phyloP scores from a whole-genome alignment of 2,113 vertebrate genomes.

The Hippocampus barbouri region DNA sequence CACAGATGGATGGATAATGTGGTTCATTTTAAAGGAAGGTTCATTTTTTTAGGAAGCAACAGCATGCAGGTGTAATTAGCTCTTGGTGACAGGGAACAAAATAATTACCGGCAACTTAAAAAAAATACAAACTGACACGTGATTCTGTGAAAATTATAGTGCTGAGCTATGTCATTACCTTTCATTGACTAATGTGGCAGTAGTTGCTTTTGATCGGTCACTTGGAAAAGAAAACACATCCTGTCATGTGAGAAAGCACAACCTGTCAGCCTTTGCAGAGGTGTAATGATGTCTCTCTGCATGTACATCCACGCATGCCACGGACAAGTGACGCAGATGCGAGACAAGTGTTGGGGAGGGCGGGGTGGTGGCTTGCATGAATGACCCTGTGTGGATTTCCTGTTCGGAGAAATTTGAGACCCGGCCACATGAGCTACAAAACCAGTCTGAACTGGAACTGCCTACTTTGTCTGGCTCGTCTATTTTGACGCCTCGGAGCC shows the following conservation, averaged over 20 bases:
- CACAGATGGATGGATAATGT: neutral
- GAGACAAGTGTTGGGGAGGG: slow-evolving; percentile 5
- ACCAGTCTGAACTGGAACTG: slow-evolving; percentile 51
- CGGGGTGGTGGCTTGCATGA: slow-evolving; percentile 6
- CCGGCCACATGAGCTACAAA: slow-evolving; percentile 25
- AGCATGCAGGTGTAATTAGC: too few species aligned
- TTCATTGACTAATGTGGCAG: slow-evolving; percentile 37
- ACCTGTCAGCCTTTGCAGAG: slow-evolving; percentile 31
- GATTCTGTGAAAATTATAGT: slow-evolving; percentile 53
- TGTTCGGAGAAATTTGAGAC: slow-evolving; percentile 57
- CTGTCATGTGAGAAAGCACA: neutral
- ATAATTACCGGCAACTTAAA: slow-evolving; percentile 50
- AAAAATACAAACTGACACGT: slow-evolving; percentile 35
- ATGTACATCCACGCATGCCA: slow-evolving; percentile 42
- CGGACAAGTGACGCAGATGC: slow-evolving; percentile 51
- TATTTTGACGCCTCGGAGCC: slow-evolving; percentile 34
- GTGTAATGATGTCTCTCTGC: slow-evolving; percentile 56
- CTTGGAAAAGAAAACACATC: slow-evolving; percentile 17
- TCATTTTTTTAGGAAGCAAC: too few species aligned
- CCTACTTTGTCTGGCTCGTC: slow-evolving; percentile 42
- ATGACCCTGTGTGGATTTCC: slow-evolving; percentile 46
- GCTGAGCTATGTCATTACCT: slow-evolving; percentile 47
- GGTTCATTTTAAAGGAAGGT: neutral
- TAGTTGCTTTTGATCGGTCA: slow-evolving; percentile 32
- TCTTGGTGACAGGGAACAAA: slow-evolving; percentile 20